phyloP scores from a whole-genome alignment of 2,113 vertebrate species.

The Gopherus evgoodei region DNA sequence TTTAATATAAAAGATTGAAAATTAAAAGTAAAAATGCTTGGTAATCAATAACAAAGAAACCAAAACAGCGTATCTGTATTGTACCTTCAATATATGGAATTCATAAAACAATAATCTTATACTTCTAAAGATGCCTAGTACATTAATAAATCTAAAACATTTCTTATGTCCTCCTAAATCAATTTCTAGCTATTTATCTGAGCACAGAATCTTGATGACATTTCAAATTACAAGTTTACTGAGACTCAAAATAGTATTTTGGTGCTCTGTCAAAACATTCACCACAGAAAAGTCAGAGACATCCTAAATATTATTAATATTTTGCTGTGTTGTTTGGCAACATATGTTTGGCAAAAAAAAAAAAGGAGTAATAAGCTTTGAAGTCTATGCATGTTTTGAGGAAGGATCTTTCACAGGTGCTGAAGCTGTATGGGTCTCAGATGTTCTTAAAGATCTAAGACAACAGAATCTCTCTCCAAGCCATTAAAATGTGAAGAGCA shows the following conservation, averaged over 20 bases:
- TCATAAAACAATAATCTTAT: not conserved
- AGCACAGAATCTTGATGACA: not conserved
- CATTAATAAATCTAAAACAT: not conserved
- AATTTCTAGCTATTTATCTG: not conserved
- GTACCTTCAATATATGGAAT: not conserved
- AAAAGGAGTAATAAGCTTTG: slow-evolving; percentile 72
- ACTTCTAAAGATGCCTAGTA: not conserved
- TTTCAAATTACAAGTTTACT: not conserved
- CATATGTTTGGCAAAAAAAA: slow-evolving; percentile 76
- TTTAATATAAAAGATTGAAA: not conserved
- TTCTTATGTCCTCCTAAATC: not conserved
- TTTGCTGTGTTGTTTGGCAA: slow-evolving; percentile 60
- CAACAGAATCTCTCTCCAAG: slow-evolving; percentile 82
- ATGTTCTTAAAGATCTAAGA: slow-evolving; percentile 85
- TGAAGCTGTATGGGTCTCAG: slow-evolving; percentile 76
- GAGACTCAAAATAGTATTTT: not conserved
- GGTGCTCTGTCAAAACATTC: slow-evolving; percentile 20
- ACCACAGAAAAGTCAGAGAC: slow-evolving; percentile 36
- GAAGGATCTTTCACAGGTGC: slow-evolving; percentile 78
- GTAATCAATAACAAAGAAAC: not conserved
- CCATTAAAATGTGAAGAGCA: slow-evolving; percentile 82
- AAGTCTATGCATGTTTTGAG: slow-evolving; percentile 68
- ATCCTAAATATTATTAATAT: slow-evolving; percentile 74
- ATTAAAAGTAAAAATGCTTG: not conserved
- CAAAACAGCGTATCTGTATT: not conserved